Evolutionary conservation across 1,140 invertebrate genomes (phyloP), one percentile per base, ranked within the genome.

Genomic region (Drosophila tsacasi): DNA sequence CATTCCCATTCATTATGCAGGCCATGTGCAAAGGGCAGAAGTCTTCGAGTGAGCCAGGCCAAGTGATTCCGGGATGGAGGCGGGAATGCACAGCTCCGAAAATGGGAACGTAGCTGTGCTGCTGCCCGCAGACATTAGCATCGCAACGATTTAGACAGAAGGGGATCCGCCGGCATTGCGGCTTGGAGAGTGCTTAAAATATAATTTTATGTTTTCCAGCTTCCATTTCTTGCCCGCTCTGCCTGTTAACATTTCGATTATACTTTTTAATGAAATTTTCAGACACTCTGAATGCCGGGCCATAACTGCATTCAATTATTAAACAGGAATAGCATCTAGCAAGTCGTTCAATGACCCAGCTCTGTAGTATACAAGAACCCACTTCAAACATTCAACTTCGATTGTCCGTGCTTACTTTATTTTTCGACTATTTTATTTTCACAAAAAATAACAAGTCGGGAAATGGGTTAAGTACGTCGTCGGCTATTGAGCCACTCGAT

Each of bases 241-340:
- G 59, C 44, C 74, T 75, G 80, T 80, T 81, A 74, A 64, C 65
- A 81, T 89, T 81, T 89, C 82, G 81, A 89, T 89, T 89, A 89
- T 84, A 89, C 84, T 89, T 89, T 89, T 79, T 89, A 89, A 89
- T 89, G 73, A 80, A 89, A 84, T 89, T 89, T 81, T 44, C 64
- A 79, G 66, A 81, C 76, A 59, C 65, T 78, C 61, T 69, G 84
- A 84, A 79, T 81, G 79, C 67, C 60, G 58, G 52, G 69, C 79
- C 79, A 80, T 76, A 86, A 80, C 79, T 87, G 84, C 80, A 87
- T 83, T 87, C 86, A 89, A 87, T 87, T 89, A 89, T 87, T 89
- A 81, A 80, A 81, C 67, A 73, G 68, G 67, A 55, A 44, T 61
- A 47, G 74, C 32, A 39, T 47, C 39, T 10, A 57, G 49, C 47